Evolutionary conservation across 2,888 invertebrate genomes (phyloP).

Genomic region (Volucella inflata): DNA sequence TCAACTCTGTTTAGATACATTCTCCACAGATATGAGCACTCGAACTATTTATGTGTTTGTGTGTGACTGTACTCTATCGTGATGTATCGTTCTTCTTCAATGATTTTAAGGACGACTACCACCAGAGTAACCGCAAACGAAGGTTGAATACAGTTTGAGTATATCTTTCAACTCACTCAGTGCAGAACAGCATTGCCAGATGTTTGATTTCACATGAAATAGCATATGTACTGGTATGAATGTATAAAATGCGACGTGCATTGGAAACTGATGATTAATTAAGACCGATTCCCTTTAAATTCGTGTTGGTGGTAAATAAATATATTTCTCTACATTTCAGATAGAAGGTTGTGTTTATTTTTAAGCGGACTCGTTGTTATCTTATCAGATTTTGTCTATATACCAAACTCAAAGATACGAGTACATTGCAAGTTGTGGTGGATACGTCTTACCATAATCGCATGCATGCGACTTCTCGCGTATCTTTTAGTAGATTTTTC

Average conservation of each 20-base stretch:
- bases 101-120: slow-evolving; percentile 70
- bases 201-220: slow-evolving; percentile 60
- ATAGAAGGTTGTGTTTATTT: too few relatives aligned
- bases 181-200: slow-evolving; percentile 60
- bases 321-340: slow-evolving; percentile 39
- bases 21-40: background rate
- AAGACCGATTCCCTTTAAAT: background rate
- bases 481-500: slow-evolving; percentile 18
- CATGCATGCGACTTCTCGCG: background rate
- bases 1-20: slow-evolving; percentile 22
- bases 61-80: slow-evolving; percentile 31
- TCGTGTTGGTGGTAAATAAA: slow-evolving; percentile 26
- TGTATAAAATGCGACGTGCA: background rate
- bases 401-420: slow-evolving; percentile 35
- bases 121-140: slow-evolving; percentile 57
- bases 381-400: slow-evolving; percentile 64
- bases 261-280: slow-evolving; percentile 31
- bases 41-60: background rate
- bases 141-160: slow-evolving; percentile 50
- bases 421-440: slow-evolving; percentile 6
- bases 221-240: slow-evolving; percentile 22
- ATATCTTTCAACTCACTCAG: background rate
- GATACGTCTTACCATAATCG: too few relatives aligned
- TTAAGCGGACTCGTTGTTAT: slow-evolving; percentile 38
- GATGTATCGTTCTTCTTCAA: slow-evolving; percentile 73